These are phyloP conservation scores for Clitarchus hookeri DNA, from an alignment of 2,888 invertebrate species.

Conservation along the genomic window DNA sequence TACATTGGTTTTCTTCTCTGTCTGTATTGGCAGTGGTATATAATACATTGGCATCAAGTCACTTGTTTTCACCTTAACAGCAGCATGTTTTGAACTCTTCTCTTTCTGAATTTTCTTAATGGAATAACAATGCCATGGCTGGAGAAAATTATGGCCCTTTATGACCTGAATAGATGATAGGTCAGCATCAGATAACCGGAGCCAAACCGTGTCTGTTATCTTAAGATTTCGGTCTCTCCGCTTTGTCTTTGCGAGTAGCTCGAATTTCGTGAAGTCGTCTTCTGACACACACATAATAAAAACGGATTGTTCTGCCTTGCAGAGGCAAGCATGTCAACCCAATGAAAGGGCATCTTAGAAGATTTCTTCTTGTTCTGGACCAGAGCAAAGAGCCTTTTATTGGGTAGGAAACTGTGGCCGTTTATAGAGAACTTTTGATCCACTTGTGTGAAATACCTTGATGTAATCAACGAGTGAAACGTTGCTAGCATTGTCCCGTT, in stretches of 20 bases:
- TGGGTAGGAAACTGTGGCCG: constrained; percentile 37
- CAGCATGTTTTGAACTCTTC: neutral
- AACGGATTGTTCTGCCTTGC: neutral
- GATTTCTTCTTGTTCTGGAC: constrained; percentile 32
- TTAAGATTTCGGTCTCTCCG: constrained; percentile 8
- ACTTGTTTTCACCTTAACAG: neutral
- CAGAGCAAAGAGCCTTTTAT: constrained; percentile 35
- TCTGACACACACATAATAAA: constrained; percentile 7
- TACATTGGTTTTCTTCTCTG: neutral
- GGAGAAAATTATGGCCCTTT: neutral
- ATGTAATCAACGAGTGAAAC: neutral
- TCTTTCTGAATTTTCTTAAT: neutral
- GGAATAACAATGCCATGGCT: neutral
- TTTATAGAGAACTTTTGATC: constrained; percentile 35
- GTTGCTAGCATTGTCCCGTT: constrained; percentile 26
- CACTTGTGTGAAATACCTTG: constrained; percentile 26
- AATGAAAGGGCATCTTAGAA: neutral
- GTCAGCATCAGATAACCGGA: constrained; percentile 16
- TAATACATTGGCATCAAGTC: constrained; percentile 15
- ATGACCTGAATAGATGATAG: neutral
- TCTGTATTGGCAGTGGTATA: neutral
- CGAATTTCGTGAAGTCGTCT: constrained; percentile 19
- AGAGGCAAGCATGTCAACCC: neutral
- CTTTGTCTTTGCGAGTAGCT: neutral
- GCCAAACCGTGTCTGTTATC: constrained; percentile 24